Evolutionary conservation across 2,113 vertebrate genomes (phyloP).

Genomic region (Eretmodus cyanostictus): DNA sequence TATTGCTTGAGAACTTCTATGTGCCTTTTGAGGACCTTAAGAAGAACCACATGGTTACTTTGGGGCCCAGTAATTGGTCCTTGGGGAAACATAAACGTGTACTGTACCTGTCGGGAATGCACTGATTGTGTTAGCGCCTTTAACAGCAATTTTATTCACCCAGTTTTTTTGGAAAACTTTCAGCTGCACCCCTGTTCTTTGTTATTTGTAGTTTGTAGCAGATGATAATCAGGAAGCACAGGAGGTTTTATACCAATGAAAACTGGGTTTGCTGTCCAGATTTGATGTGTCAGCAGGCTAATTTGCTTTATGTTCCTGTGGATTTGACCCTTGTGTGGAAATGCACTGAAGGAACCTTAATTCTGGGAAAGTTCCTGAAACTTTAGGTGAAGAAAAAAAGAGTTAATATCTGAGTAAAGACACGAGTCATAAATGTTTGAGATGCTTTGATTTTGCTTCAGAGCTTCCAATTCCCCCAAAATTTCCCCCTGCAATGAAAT

Average conservation of each 20-base stretch:
- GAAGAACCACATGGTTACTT: neutral
- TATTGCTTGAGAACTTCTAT: neutral
- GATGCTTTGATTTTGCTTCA: neutral
- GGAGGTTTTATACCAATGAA: neutral
- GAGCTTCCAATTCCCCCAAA: neutral
- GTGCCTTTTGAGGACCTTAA: neutral
- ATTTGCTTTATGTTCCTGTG: neutral
- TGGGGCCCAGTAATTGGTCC: neutral
- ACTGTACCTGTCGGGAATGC: neutral
- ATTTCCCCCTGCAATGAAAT: neutral
- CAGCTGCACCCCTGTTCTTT: neutral
- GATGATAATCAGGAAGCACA: neutral
- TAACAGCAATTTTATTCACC: neutral
- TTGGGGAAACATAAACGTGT: neutral
- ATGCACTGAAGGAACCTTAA: neutral
- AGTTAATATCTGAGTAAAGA: neutral
- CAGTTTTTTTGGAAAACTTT: neutral
- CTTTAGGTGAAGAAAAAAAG: neutral
- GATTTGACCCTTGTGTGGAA: neutral
- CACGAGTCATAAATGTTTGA: neutral
- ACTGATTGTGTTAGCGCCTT: neutral
- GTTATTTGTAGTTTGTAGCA: neutral
- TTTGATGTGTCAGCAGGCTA: neutral
- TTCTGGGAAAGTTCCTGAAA: neutral
- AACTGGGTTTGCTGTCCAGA: neutral